These are phyloP conservation scores for Rhagophthalmus giganteus DNA, from an alignment of 2,888 invertebrate genomes.

Conservation along the genomic window DNA sequence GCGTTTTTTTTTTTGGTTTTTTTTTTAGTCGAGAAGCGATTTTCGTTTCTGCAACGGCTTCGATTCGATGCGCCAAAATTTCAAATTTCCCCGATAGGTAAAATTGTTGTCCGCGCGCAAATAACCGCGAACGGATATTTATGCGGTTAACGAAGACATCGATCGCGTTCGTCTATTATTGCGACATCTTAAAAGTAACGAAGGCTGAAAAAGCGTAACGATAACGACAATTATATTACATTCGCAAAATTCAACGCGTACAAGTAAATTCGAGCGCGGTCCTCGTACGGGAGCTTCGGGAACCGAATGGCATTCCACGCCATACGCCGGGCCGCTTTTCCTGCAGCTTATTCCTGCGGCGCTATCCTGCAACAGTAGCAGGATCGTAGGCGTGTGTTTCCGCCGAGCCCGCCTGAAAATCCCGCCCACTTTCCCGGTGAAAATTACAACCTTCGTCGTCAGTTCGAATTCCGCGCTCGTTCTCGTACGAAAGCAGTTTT, in stretches of 20 bases:
- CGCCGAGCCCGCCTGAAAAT: slow-evolving; percentile 34
- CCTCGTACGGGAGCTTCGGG: slow-evolving; percentile 11
- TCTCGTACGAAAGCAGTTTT: slow-evolving; percentile 24
- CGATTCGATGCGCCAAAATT: too few species aligned
- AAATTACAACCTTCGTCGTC: slow-evolving; percentile 30
- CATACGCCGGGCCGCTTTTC: slow-evolving; percentile 21
- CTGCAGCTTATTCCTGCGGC: slow-evolving; percentile 26
- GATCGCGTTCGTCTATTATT: too few species aligned
- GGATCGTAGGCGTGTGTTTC: slow-evolving; percentile 31
- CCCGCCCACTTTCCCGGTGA: slow-evolving; percentile 39
- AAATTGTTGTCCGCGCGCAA: too few species aligned
- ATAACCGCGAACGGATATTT: too few species aligned
- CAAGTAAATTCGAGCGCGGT: slow-evolving; percentile 17
- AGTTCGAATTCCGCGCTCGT: slow-evolving; percentile 26
- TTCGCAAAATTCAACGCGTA: slow-evolving; percentile 25
- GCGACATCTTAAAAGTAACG: slow-evolving; percentile 13
- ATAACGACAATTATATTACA: slow-evolving; percentile 27
- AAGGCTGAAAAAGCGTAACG: slow-evolving; percentile 21
- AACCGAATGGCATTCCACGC: slow-evolving; percentile 16
- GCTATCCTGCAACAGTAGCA: slow-evolving; percentile 30
- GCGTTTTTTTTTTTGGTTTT: too few species aligned
- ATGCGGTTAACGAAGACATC: too few species aligned
- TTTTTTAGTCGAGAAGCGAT: too few species aligned
- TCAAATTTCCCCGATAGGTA: too few species aligned
- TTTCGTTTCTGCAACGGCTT: too few species aligned